Base-by-base conservation (phyloP, 2,888 invertebrate genomes). In the Pollenia amentaria region DNA sequence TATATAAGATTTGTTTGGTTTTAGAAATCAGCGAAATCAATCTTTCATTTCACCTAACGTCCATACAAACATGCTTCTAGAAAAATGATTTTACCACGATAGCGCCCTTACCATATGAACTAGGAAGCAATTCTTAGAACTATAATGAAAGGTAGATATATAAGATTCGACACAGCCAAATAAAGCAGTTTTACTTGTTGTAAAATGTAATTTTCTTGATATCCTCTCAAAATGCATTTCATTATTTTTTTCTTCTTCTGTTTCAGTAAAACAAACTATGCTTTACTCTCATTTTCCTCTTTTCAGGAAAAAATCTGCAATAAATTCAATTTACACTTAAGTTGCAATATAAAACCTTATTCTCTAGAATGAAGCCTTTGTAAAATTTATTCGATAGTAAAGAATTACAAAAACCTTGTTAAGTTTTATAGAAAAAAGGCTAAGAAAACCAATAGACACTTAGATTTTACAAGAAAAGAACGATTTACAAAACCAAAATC, bases 291-390 rank as follows among this genome's bases (percentile, higher is more conserved):
- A 16, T 11, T 14, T 60, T 48, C 11, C 38, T 48, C 40, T 62
- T 14, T 14, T 18, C 53, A 40, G 6, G 6, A 12, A 65, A 48
- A 75, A 77, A 3, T 46, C 55, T 57, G 67, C 57, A 11, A 70
- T 79, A 79, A 70, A 79, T 79, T 72, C 44, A 38, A 44, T 60
- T 64, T 53, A 62, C 72, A 79, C 79, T 70, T 53, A 16, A 29
- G n/a, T 69, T 53, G 29, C 16, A 11, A 29, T 3, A 48, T n/a
- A 29, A 67, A 67, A 38, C 29, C 12, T 1, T 3, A 64, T 18
- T 21, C 44, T 18, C 14, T 48, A 40, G 1, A n/a, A 21, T 7
- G 7, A 60, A 38, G n/a, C n/a, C 3, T 48, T 38, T 42, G 42
- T 42, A 29, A 42, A 64, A 42, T 64, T 65, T 46, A 48, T 29